phyloP scores from a whole-genome alignment of 2,797 vertebrate genomes.

The Chelon labrosus region DNA sequence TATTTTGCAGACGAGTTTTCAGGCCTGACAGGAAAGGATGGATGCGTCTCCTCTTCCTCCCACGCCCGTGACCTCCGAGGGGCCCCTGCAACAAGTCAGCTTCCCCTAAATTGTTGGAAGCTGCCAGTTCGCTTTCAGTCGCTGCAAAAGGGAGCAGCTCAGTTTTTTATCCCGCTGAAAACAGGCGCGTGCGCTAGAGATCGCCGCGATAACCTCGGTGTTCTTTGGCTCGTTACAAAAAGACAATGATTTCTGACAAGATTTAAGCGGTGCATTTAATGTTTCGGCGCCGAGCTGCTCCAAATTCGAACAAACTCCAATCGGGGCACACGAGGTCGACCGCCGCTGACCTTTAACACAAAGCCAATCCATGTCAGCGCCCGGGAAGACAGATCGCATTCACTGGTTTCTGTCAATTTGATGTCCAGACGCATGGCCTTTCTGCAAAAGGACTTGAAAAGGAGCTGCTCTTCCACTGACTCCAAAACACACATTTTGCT shows the following conservation, averaged over 20 bases:
- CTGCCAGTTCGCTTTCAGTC: conserved; percentile 63
- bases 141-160: conserved; percentile 42
- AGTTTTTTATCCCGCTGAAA: conserved; percentile 50
- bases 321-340: conserved; percentile 15
- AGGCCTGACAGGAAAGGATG: conserved; percentile 68
- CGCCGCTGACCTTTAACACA: conserved; percentile 37
- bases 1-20: conserved; percentile 48
- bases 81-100: conserved; percentile 79
- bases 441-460: conserved; percentile 18
- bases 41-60: conserved; percentile 79
- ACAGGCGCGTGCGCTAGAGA: conserved; percentile 45
- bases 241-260: neutral
- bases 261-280: neutral
- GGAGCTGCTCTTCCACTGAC: conserved; percentile 20
- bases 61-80: conserved; percentile 75
- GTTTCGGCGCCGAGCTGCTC: no score
- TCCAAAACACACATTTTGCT: conserved; percentile 27
- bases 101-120: conserved; percentile 74
- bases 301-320: neutral
- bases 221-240: conserved; percentile 20
- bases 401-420: conserved; percentile 24
- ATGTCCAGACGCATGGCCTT: conserved; percentile 24
- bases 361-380: conserved; percentile 21
- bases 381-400: conserved; percentile 16
- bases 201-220: conserved; percentile 33